Evolutionary conservation across 1,140 invertebrate species (phyloP).

Genomic region (Rhizoglyphus robini): DNA sequence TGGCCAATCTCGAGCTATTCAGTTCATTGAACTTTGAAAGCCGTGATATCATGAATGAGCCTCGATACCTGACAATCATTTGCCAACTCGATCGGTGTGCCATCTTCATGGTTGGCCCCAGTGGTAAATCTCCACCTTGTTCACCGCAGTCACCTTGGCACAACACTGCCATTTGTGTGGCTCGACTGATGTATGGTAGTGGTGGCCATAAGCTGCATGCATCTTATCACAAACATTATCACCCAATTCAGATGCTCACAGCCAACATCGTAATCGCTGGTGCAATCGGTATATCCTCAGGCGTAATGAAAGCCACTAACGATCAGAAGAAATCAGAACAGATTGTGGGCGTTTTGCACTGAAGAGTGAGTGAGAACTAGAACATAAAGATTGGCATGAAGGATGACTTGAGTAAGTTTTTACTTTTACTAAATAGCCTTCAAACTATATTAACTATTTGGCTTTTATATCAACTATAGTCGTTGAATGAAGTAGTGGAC

Average conservation of each 20-base stretch:
- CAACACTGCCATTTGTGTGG: too few relatives aligned
- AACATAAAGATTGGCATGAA: constrained; percentile 82
- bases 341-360: constrained; percentile 60
- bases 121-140: too few relatives aligned
- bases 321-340: constrained; percentile 70
- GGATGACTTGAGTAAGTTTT: constrained; percentile 72
- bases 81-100: too few relatives aligned
- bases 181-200: too few relatives aligned
- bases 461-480: constrained; percentile 50
- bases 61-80: too few relatives aligned
- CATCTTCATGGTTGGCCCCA: too few relatives aligned
- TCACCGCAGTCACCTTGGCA: too few relatives aligned
- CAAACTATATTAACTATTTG: not conserved
- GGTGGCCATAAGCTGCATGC: too few relatives aligned
- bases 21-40: too few relatives aligned
- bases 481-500: constrained; percentile 71
- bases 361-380: constrained; percentile 64
- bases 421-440: constrained; percentile 11
- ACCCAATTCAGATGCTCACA: constrained; percentile 51
- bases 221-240: too few relatives aligned
- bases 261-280: constrained; percentile 69
- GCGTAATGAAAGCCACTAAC: constrained; percentile 74
- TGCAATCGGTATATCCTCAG: constrained; percentile 62
- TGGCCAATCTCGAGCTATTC: too few relatives aligned
- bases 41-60: too few relatives aligned